Base-by-base conservation (phyloP, 2,888 invertebrate species). In the Augochlorella aurata region DNA sequence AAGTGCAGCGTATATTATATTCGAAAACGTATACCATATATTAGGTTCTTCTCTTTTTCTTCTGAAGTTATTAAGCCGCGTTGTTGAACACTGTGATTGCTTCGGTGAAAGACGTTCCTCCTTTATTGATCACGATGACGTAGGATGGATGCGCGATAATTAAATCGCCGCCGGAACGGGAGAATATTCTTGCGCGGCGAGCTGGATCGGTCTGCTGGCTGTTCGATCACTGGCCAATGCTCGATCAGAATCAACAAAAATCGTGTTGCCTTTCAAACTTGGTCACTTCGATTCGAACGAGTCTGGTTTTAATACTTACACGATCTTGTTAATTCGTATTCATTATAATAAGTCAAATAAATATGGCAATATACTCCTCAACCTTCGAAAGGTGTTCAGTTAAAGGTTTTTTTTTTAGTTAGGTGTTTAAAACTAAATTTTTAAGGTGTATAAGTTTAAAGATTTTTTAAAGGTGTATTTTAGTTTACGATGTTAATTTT, bases 51-150 rank as follows among this genome's bases (percentile, higher is more conserved):
- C 10, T n/a, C 50, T 61, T 81, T 69, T 74, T 52, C 9, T 61
- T 66, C 38, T 14, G 8, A 61, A 52, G 77, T 81, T 71, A 77
- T 81, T 80, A 76, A 80, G 72, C 72, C 45, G 21, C 50, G 68
- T 74, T 74, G 76, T 74, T 69, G 50, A 66, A 54, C 52, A 74
- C 66, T 61, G 44, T 74, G 82, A 81, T 82, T 74, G 74, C 74
- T 68, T 71, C 74, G 82, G 61, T 71, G 77, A 81, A 77, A 74
- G 82, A 77, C 70, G 76, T 67, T 71, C 77, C 70, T 58, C 67
- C 71, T 74, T 74, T 74, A 81, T 74, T 58, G 82, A 81, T 83
- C 81, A 68, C 66, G 81, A 81, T 81, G 81, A 83, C 68, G 74
- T 45, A 52, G 77, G 70, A 77, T 63, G 70, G 81, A 81, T 68